Evolutionary conservation across 2,797 vertebrate genomes (phyloP), one percentile per base, ranked within the genome.

Genomic region (Danio kyathit): DNA sequence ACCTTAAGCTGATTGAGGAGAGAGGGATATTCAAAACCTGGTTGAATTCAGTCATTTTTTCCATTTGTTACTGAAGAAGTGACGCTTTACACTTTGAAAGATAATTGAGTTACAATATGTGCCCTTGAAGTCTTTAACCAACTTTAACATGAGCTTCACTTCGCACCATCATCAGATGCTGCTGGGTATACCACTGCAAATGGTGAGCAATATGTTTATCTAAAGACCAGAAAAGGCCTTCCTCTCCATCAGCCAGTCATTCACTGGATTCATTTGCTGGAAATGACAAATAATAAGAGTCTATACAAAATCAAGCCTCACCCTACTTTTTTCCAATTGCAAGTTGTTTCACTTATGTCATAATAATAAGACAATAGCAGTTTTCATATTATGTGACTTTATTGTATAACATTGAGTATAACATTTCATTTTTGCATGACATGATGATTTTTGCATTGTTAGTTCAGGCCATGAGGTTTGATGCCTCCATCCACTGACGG

Each of bases 401-500:
- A 3, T 3, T 29, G 29, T 29, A 29, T 54, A n/a, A n/a, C n/a
- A 11, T 13, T 3, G 11, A 13, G 9, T 51, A 56, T 41, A 8
- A 75, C 13, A n/a, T n/a, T n/a, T n/a, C 78, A 14, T 46, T 7
- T 19, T n/a, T 72, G 51, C n/a, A 17, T 29, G 29, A 29, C 29
- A n/a, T 29, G 29, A 29, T 29, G 29, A 29, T 29, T 29, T 29
- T 29, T 29, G 29, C 29, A 29, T 29, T 60, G 13, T 75, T 59
- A 99, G 97, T 96, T 97, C 96, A 97, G 96, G 97, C 96, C 96
- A 99, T 99, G 98, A 99, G 98, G 98, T 98, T 99, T 99, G 96
- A 99, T 97, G 96, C 97, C 98, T 99, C 97, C 89, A 95, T 97
- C 96, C 96, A 95, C 94, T 99, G 96, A 97, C 97, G 95, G 95